Percentiles rank a stretch among this genome's conserved stretches.
phyloP scores from a whole-genome alignment of 2,888 invertebrate genomes.

The Hyposoter dolosus region DNA sequence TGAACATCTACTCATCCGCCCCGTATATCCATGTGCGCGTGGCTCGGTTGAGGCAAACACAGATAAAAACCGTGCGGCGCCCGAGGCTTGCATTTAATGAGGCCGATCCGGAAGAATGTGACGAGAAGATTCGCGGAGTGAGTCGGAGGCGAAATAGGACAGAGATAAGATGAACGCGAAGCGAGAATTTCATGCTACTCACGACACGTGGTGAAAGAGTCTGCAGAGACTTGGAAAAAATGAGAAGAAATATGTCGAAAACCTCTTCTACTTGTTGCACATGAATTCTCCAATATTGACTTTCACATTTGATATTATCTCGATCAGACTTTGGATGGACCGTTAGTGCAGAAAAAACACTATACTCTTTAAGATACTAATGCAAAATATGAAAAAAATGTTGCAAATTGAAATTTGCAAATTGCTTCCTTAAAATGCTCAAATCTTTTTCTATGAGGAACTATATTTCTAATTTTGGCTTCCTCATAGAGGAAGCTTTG shows the following conservation, averaged over 20 bases:
- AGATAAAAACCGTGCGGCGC: conserved; percentile 72
- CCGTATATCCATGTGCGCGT: conserved; percentile 8
- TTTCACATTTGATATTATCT: conserved; percentile 14
- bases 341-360: not conserved
- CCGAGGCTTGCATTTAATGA: conserved; percentile 75
- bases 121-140: conserved; percentile 23
- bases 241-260: conserved; percentile 35
- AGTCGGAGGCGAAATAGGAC: conserved; percentile 47
- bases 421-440: no score
- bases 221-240: conserved; percentile 36
- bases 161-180: conserved; percentile 13
- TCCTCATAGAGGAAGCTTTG: no score
- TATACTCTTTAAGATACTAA: not conserved
- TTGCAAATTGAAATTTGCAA: no score
- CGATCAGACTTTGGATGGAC: not conserved
- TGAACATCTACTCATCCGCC: conserved; percentile 6
- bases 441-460: no score
- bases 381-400: no score
- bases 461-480: no score
- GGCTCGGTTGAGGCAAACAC: conserved; percentile 60
- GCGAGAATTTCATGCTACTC: conserved; percentile 9
- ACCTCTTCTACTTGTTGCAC: conserved; percentile 72
- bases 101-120: conserved; percentile 44
- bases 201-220: conserved; percentile 30
- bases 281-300: conserved; percentile 53